phyloP scores from a whole-genome alignment of 2,888 invertebrate species.

The Sarcophaga variegata region DNA sequence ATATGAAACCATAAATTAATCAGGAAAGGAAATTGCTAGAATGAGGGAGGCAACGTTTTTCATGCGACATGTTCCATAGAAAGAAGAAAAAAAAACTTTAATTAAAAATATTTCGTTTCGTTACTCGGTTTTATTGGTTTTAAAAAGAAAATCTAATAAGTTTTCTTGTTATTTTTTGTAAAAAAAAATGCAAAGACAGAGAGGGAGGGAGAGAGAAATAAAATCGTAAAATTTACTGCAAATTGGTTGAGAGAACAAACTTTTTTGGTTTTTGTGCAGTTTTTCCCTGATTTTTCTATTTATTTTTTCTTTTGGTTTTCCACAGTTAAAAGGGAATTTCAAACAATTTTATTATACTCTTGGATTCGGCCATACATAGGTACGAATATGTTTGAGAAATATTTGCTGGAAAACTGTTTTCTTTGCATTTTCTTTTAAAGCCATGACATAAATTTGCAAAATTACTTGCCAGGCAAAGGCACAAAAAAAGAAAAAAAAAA shows the following conservation, averaged over 20 bases:
- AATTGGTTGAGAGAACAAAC: constrained; percentile 77
- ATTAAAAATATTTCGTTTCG: constrained; percentile 38
- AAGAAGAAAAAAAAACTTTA: constrained; percentile 25
- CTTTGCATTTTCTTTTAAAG: constrained; percentile 7
- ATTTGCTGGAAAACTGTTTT: not conserved
- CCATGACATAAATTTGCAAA: constrained; percentile 45
- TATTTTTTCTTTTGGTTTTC: not conserved
- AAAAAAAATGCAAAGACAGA: too few relatives aligned
- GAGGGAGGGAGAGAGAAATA: constrained; percentile 62
- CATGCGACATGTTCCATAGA: not conserved
- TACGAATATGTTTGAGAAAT: not conserved
- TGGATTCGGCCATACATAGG: constrained; percentile 30
- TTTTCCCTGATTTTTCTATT: not conserved
- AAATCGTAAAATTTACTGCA: constrained; percentile 81
- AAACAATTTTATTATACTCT: not conserved
- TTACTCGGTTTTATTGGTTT: constrained; percentile 23
- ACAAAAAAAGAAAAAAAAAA: constrained; percentile 7
- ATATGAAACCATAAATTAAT: constrained; percentile 62
- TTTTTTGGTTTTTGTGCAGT: constrained; percentile 65
- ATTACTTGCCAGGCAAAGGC: not conserved
- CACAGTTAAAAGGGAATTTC: too few relatives aligned
- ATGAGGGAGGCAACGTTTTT: constrained; percentile 27
- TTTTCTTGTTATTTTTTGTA: constrained; percentile 43
- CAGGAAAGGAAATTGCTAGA: constrained; percentile 15
- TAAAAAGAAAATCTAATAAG: constrained; percentile 40